A percentile compares a stretch with the other conserved stretches of the same genome.
These are phyloP conservation scores for Zalophus californianus DNA, from an alignment of 2,797 vertebrate species.

Conservation along the genomic window DNA sequence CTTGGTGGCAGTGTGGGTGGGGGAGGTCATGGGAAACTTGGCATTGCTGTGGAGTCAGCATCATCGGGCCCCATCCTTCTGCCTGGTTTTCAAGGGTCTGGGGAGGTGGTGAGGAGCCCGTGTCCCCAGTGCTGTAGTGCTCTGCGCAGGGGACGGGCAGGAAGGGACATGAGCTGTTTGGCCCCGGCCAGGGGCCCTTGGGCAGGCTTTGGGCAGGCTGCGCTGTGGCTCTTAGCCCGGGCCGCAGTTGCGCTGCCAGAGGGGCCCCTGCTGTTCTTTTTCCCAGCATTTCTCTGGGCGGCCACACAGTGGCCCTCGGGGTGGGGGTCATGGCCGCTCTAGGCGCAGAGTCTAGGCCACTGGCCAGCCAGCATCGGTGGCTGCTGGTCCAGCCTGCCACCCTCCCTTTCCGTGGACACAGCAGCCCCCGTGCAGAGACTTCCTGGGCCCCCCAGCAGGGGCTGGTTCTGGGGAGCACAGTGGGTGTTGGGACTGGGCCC, in stretches of 20 bases:
- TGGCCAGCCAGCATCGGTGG: background rate
- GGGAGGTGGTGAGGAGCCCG: accelerated
- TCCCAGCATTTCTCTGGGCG: background rate
- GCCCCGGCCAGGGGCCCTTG: too few species aligned
- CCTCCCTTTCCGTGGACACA: background rate
- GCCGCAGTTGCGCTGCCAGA: accelerated
- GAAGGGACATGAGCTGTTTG: background rate
- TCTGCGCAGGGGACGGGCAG: too few species aligned
- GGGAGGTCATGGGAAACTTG: too few species aligned
- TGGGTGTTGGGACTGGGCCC: background rate
- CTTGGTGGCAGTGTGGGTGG: background rate
- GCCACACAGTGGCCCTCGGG: background rate
- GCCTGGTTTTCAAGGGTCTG: background rate
- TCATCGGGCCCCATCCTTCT: accelerated
- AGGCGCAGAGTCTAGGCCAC: background rate
- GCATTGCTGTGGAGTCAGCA: background rate
- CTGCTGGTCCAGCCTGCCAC: background rate
- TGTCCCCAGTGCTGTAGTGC: background rate
- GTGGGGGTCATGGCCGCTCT: background rate
- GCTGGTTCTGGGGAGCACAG: background rate
- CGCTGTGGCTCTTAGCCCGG: too few species aligned
- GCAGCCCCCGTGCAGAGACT: background rate
- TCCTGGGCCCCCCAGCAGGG: background rate
- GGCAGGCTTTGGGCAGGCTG: background rate
- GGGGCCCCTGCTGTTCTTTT: background rate